A percentile compares a stretch with the other conserved stretches of the same genome.
Evolutionary conservation across 2,888 invertebrate genomes (phyloP).

Genomic region (Lepeophtheirus nordmannii): DNA sequence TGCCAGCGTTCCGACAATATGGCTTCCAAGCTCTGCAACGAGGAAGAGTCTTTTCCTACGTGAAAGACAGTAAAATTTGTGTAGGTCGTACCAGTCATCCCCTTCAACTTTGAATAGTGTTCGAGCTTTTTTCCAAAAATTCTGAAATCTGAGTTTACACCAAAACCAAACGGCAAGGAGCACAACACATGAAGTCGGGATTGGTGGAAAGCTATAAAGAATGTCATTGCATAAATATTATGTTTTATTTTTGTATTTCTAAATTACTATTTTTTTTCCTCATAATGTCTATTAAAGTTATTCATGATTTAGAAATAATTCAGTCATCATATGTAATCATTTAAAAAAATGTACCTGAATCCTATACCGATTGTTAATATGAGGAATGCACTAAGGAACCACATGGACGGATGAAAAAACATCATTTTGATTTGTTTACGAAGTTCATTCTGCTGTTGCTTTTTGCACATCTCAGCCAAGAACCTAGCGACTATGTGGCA

Average conservation of each 20-base stretch:
- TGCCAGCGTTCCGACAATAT: background rate
- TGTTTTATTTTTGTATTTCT: too few relatives aligned
- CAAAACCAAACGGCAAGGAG: background rate
- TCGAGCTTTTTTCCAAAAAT: background rate
- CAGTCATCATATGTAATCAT: too few relatives aligned
- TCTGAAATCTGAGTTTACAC: background rate
- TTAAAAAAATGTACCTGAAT: background rate
- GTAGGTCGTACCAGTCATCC: background rate
- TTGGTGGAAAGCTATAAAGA: background rate
- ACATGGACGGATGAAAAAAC: constrained; percentile 12
- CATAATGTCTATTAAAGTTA: too few relatives aligned
- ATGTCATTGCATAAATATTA: too few relatives aligned
- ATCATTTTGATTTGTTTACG: background rate
- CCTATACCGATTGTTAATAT: background rate
- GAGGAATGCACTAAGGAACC: constrained; percentile 3
- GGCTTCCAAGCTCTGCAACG: background rate
- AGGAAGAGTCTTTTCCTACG: constrained; percentile 1
- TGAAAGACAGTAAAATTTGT: background rate
- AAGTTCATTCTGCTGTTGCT: background rate
- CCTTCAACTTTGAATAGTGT: background rate
- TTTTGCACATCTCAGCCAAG: background rate
- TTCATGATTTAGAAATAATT: too few relatives aligned
- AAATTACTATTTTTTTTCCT: too few relatives aligned
- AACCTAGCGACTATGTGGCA: background rate
- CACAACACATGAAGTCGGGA: constrained; percentile 4